Evolutionary conservation across 2,113 vertebrate genomes (phyloP).

Genomic region (Ursus arctos): DNA sequence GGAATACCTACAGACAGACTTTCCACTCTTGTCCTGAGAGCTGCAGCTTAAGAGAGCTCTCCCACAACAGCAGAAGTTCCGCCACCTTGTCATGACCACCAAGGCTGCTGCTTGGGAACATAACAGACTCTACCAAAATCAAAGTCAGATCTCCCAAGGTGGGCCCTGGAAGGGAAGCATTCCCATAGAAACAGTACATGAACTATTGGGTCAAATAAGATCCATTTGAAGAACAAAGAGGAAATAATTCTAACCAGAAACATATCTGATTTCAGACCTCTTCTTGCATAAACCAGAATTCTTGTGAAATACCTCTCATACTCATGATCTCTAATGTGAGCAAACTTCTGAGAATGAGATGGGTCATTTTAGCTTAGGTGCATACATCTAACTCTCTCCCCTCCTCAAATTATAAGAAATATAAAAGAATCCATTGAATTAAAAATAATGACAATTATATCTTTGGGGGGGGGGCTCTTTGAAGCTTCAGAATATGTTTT

Average conservation of each 20-base stretch:
- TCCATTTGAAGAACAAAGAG: neutral
- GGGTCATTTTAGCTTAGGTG: no score
- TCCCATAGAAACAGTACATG: neutral
- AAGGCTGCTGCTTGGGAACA: neutral
- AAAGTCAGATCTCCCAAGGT: neutral
- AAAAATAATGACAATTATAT: neutral
- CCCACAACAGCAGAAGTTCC: neutral
- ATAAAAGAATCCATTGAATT: neutral
- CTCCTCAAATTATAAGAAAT: neutral
- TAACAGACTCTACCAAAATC: neutral
- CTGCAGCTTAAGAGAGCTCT: no score
- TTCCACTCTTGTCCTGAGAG: no score
- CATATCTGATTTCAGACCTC: neutral
- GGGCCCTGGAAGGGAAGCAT: neutral
- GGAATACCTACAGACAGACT: no score
- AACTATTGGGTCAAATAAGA: neutral
- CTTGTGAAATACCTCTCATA: neutral
- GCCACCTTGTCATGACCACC: neutral
- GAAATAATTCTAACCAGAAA: neutral
- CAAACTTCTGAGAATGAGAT: neutral
- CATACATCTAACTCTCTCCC: neutral
- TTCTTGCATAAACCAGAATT: neutral
- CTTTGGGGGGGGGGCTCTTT: neutral
- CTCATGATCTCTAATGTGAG: neutral
- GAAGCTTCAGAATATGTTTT: neutral